Evolutionary conservation across 2,797 vertebrate species (phyloP), one percentile per base, ranked within the genome.

Genomic region (Pseudomugil gertrudae): DNA sequence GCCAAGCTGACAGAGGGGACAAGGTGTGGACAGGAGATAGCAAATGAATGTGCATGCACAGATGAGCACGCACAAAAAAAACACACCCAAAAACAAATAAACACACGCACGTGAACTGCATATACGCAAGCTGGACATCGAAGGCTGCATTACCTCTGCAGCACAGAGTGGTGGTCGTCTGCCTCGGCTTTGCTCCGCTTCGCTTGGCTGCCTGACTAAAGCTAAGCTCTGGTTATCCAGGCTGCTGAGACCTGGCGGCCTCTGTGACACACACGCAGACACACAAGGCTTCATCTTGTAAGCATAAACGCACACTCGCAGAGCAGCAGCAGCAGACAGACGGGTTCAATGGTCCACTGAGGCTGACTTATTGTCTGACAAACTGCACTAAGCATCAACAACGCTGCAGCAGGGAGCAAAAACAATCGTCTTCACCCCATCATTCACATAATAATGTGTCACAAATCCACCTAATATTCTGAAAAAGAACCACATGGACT

Each of bases 11-110:
- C 85, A 86, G 81, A 82, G 80, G 14, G 91, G 87, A 83, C 88
- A 95, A 93, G 91, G 93, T 95, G 93, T 84, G 76, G 76, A 83
- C 63, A 69, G 76, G 79, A 92, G 93, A 94, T 93, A 92, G 91
- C 83, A 72, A 79, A 72, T 26, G 47, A 71, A 58, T 76, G 75
- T 67, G 67, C 70, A 81, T 74, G 81, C 65, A 83, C 74, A 76
- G 66, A 86, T 13, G 80, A 85, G 82, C 71, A 75, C 79, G 84
- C 72, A 75, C 71, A 86, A 83, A 14, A 36, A 14, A 15, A 36
- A 15, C 14, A 33, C 14, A 5, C n/a, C n/a, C n/a, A 36, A 36
- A 36, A 14, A 17, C 5, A 35, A 35, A 35, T 2, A 35, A 35
- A 35, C 36, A 38, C 36, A 38, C 78, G 73, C 87, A 87, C 58